These are phyloP conservation scores for Sinella curviseta DNA, from an alignment of 1,140 invertebrate genomes.

Conservation along the genomic window DNA sequence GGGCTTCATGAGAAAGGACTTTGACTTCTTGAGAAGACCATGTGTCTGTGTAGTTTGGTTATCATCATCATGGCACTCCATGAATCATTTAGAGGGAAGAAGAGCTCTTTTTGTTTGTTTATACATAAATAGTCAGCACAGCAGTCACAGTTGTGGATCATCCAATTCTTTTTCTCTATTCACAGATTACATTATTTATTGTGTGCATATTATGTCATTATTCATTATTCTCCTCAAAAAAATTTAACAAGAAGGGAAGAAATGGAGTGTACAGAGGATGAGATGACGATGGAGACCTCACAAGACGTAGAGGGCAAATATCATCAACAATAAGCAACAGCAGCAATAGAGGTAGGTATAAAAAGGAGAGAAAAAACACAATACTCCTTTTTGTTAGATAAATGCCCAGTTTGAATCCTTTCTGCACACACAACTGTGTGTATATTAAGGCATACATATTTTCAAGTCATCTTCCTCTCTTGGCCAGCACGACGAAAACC, in stretches of 20 bases:
- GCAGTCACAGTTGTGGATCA: background rate
- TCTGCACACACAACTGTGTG: background rate
- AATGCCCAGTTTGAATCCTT: background rate
- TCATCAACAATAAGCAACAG: too few species aligned
- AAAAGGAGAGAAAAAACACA: background rate
- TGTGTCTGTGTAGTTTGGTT: background rate
- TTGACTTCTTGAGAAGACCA: too few species aligned
- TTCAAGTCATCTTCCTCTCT: conserved; percentile 4
- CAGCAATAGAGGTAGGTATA: too few species aligned
- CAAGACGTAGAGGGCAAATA: conserved; percentile 1
- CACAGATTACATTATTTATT: background rate
- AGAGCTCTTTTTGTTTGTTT: background rate
- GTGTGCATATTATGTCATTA: background rate
- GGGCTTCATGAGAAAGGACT: too few species aligned
- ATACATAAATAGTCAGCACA: background rate
- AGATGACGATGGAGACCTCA: background rate
- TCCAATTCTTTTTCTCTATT: background rate
- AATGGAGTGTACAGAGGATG: background rate
- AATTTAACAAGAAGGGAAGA: too few species aligned
- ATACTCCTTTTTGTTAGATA: background rate
- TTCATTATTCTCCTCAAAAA: background rate
- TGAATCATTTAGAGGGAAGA: background rate
- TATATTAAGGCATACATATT: background rate
- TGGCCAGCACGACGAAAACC: too few species aligned
- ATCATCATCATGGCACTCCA: background rate